Evolutionary conservation across 2,113 vertebrate genomes (phyloP).

Genomic region (Bothrops jararaca): DNA sequence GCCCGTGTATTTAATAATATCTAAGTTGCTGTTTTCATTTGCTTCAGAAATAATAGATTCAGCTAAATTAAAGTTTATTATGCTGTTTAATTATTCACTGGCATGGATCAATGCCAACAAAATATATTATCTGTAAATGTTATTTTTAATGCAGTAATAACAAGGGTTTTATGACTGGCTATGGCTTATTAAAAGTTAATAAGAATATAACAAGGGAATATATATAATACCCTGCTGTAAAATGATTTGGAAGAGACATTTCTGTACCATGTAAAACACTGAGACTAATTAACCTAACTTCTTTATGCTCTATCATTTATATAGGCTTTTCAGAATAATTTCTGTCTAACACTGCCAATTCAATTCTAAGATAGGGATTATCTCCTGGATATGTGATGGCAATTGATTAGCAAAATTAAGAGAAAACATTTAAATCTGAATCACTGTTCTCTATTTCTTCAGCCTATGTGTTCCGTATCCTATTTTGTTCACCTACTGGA

Average conservation of each 20-base stretch:
- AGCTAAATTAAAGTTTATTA: neutral
- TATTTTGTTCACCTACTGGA: neutral
- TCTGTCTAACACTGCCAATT: neutral
- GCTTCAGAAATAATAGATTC: neutral
- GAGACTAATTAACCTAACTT: neutral
- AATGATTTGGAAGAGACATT: neutral
- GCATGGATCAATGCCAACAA: neutral
- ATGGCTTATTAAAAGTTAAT: neutral
- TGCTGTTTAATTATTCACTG: neutral
- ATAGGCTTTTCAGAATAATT: neutral
- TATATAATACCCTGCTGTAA: neutral
- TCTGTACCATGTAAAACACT: neutral
- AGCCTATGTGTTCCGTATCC: neutral
- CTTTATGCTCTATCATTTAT: neutral
- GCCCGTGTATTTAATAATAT: neutral
- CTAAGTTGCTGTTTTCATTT: neutral
- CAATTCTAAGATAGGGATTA: neutral
- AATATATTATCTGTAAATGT: neutral
- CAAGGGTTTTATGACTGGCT: neutral
- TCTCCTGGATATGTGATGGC: neutral
- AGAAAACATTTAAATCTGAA: neutral
- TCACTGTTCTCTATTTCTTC: neutral
- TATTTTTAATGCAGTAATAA: neutral
- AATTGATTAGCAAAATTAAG: neutral
- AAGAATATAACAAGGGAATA: neutral